Conservation (phyloP, 2,797 vertebrate species). For the Chelmon rostratus region DNA sequence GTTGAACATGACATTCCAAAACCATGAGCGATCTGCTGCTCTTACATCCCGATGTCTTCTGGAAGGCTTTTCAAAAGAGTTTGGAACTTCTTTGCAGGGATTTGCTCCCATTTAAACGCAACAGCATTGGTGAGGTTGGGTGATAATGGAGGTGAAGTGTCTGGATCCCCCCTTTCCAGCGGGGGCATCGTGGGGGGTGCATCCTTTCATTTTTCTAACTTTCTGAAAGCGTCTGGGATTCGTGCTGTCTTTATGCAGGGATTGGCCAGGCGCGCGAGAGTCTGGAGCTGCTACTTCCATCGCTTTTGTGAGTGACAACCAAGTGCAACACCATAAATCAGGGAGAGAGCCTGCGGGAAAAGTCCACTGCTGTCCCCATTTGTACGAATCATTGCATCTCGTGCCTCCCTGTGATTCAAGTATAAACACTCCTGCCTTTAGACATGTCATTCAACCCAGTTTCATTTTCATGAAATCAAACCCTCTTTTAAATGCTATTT, state of each 20-base stretch:
- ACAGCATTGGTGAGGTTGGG: not conserved
- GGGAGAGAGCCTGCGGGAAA: not conserved
- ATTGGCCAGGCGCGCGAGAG: not conserved
- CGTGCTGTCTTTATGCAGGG: not conserved
- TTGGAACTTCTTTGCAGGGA: not conserved
- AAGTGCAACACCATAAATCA: not conserved
- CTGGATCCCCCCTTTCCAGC: not conserved
- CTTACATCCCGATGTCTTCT: not conserved
- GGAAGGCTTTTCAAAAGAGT: not conserved
- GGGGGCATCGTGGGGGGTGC: not conserved
- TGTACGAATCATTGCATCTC: not conserved
- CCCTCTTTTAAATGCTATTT: not conserved
- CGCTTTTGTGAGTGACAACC: not conserved
- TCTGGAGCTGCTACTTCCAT: not conserved
- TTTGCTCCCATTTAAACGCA: not conserved
- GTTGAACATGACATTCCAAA: too few species aligned
- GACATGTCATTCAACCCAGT: not conserved
- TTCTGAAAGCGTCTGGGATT: not conserved
- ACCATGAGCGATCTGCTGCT: not conserved
- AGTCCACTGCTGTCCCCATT: not conserved
- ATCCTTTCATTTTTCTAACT: not conserved
- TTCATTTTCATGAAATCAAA: not conserved
- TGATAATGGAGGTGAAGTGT: not conserved
- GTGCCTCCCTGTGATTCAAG: not conserved
- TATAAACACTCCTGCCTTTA: not conserved